A percentile compares a stretch with the other conserved stretches of the same genome.
phyloP scores from a whole-genome alignment of 2,113 vertebrate genomes.

The Lanius collurio region DNA sequence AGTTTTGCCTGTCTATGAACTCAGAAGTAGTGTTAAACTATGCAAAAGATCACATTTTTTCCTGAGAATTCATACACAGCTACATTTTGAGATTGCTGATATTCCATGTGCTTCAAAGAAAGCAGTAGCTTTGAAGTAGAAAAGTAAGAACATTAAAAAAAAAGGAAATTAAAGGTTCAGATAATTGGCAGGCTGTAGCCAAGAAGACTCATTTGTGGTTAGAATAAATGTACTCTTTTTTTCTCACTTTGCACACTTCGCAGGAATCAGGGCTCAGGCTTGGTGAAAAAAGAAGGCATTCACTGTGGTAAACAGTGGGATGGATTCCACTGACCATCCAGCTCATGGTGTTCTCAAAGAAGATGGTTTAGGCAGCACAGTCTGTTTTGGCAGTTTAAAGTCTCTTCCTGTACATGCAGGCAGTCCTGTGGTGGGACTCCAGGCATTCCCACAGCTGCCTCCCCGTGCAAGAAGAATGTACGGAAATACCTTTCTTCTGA shows the following conservation, averaged over 20 bases:
- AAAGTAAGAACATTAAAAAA: not conserved
- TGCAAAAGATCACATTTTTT: not conserved
- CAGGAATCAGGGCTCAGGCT: not conserved
- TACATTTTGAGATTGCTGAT: not conserved
- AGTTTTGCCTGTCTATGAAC: not conserved
- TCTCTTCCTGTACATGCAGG: not conserved
- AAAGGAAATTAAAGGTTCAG: not conserved
- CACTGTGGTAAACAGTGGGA: accelerated
- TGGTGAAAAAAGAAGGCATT: not conserved
- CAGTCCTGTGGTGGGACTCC: not conserved
- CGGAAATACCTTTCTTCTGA: not conserved
- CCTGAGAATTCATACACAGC: not conserved
- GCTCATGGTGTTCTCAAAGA: not conserved
- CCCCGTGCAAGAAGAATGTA: not conserved
- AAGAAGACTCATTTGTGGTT: not conserved
- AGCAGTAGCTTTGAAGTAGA: not conserved
- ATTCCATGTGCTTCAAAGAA: not conserved
- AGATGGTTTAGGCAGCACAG: not conserved
- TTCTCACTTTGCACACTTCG: not conserved
- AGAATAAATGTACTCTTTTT: not conserved
- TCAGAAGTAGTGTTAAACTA: not conserved
- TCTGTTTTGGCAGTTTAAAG: not conserved
- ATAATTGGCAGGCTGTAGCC: not conserved
- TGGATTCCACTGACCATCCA: not conserved
- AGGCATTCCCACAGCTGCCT: not conserved